These are phyloP conservation scores for Brachionus rotundiformis DNA, from an alignment of 1,140 invertebrate species.

Conservation along the genomic window DNA sequence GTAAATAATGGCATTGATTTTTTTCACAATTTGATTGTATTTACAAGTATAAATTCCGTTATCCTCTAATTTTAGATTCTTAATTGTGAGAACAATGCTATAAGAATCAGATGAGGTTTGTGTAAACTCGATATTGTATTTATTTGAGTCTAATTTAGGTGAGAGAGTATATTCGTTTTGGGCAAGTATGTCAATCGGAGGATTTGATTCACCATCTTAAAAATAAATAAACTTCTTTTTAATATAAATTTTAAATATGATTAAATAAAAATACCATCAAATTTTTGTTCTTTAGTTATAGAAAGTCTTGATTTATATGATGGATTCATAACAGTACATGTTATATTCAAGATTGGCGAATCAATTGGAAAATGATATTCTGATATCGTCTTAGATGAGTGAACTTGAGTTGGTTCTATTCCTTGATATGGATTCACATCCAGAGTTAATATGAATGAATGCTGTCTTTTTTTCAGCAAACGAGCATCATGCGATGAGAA, in stretches of 20 bases:
- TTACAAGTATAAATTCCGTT: slow-evolving; percentile 49
- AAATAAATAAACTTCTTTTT: background rate
- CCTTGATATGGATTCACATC: slow-evolving; percentile 30
- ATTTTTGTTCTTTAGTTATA: slow-evolving; percentile 37
- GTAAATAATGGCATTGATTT: slow-evolving; percentile 39
- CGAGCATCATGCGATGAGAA: background rate
- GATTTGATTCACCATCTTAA: background rate
- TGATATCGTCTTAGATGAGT: background rate
- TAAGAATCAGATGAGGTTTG: background rate
- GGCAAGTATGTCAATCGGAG: background rate
- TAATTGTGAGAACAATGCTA: background rate
- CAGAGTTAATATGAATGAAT: slow-evolving; percentile 24
- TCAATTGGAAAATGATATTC: slow-evolving; percentile 42
- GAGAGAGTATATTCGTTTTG: background rate
- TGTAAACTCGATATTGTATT: slow-evolving; percentile 1
- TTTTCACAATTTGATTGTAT: slow-evolving; percentile 36
- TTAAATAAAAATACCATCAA: no score
- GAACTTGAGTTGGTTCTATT: background rate
- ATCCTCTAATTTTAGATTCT: slow-evolving; percentile 38
- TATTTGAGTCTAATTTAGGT: background rate
- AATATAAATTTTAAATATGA: no score
- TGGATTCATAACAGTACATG: slow-evolving; percentile 39
- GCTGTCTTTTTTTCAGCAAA: slow-evolving; percentile 2
- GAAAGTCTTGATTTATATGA: background rate
- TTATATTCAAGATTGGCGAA: background rate